Base-by-base conservation (phyloP, 2,113 vertebrate species). In the Toxostoma redivivum region DNA sequence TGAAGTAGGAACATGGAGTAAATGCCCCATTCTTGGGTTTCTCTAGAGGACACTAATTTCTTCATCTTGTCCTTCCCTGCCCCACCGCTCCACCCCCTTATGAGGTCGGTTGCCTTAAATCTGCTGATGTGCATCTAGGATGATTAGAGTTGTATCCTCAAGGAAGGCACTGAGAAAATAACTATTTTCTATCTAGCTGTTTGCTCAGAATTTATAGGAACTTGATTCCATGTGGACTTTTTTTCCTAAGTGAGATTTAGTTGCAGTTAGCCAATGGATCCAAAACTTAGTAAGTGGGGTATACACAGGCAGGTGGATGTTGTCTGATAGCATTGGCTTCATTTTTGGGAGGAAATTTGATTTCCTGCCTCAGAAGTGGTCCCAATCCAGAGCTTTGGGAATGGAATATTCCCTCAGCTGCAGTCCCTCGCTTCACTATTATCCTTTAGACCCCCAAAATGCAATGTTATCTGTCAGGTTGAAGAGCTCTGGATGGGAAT, bases 371-470 rank as follows among this genome's bases (percentile, higher is more conserved):
- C 44, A 65, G 45, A 84, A 90, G 20, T 28, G 19, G 27, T 82
- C 50, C 67, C 53, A 51, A 3, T 81, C 53, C 40, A 67, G 71
- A 80, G 58, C 44, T 81, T 48, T 69, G 86, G 50, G 70, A 78
- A 48, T 48, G 30, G 42, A 56, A 27, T 91, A 95, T 86, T 95
- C 74, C 86, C 86, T 89, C 56, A 73, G 47, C 58, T 78, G 37
- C 56, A 72, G 19, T 79, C 69, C 61, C 81, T 89, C 2, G 15
- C 48, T 91, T 94, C 67, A 30, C 66, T 60, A 47, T 92, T 85
- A 85, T 91, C 87, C 70, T 92, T 94, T 95, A 95, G 86, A 92
- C 76, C 85, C 94, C 54, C 61, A 89, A 91, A 88, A 84, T 60
- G 50, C 91, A 62, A 7, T 2, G 24, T 84, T 88, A 65, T 94